These are phyloP conservation scores for Rhynchophorus ferrugineus DNA, from an alignment of 1,140 invertebrate genomes.

Conservation along the genomic window DNA sequence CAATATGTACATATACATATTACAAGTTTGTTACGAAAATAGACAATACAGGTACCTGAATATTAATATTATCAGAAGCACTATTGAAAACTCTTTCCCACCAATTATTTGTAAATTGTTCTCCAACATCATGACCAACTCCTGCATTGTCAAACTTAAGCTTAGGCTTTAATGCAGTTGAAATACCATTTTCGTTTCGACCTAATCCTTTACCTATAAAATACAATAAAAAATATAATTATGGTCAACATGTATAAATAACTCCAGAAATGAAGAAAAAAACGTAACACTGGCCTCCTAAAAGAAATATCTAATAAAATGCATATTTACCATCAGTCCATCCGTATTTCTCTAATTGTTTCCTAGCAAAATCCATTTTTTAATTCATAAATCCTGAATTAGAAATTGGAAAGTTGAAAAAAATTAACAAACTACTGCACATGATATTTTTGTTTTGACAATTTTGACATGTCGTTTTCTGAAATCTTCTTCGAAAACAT, in stretches of 20 bases:
- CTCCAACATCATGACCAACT: conserved; percentile 62
- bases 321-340: conserved; percentile 59
- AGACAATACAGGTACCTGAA: conserved; percentile 26
- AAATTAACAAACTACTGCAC: no score
- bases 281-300: neutral
- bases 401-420: neutral
- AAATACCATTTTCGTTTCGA: conserved; percentile 66
- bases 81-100: conserved; percentile 72
- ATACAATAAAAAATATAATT: conserved; percentile 7
- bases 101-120: conserved; percentile 72
- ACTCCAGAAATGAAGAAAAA: conserved; percentile 1
- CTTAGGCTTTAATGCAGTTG: conserved; percentile 65
- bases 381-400: neutral
- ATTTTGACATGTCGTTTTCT: no score
- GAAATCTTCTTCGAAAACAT: no score
- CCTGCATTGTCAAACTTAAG: conserved; percentile 69
- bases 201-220: conserved; percentile 70
- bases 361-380: conserved; percentile 51
- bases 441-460: no score
- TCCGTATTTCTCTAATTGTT: conserved; percentile 56
- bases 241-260: neutral
- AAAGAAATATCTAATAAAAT: no score
- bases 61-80: conserved; percentile 58
- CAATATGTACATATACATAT: neutral
- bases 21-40: neutral